Percentiles rank a stretch among this genome's conserved stretches.
Conservation (phyloP, 1,140 invertebrate genomes). For the Gerris buenoi region DNA sequence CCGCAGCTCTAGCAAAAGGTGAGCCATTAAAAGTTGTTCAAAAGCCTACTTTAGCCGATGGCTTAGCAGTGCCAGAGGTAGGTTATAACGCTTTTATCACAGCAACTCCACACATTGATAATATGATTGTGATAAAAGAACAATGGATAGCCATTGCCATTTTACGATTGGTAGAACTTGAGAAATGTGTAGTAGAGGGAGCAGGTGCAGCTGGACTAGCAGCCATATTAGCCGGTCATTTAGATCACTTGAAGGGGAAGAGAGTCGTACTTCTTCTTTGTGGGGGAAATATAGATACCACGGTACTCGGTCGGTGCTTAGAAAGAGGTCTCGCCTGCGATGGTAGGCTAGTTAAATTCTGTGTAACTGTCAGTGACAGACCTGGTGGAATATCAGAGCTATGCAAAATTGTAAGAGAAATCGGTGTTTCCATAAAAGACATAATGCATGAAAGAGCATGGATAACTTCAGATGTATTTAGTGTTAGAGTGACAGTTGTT, state of each 20-base stretch:
- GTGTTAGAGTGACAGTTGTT: conserved; percentile 63
- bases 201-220: conserved; percentile 77
- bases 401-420: conserved; percentile 50
- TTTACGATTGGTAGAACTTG: conserved; percentile 66
- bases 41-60: conserved; percentile 72
- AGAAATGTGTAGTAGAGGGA: conserved; percentile 87
- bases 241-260: conserved; percentile 73
- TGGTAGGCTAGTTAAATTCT: conserved; percentile 70
- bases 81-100: conserved; percentile 78
- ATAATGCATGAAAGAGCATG: conserved; percentile 87
- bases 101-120: conserved; percentile 59
- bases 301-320: conserved; percentile 70
- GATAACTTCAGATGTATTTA: conserved; percentile 74
- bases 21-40: conserved; percentile 50
- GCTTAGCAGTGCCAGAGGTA: conserved; percentile 75
- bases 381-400: conserved; percentile 78
- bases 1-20: conserved; percentile 50
- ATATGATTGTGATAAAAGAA: conserved; percentile 63
- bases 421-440: conserved; percentile 83
- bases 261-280: conserved; percentile 70
- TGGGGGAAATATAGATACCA: conserved; percentile 89
- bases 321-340: conserved; percentile 80
- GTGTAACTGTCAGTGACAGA: conserved; percentile 69
- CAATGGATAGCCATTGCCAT: conserved; percentile 82
- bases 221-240: conserved; percentile 63